These are phyloP conservation scores for Climacteris rufus DNA, from an alignment of 2,113 vertebrate genomes.

Conservation along the genomic window DNA sequence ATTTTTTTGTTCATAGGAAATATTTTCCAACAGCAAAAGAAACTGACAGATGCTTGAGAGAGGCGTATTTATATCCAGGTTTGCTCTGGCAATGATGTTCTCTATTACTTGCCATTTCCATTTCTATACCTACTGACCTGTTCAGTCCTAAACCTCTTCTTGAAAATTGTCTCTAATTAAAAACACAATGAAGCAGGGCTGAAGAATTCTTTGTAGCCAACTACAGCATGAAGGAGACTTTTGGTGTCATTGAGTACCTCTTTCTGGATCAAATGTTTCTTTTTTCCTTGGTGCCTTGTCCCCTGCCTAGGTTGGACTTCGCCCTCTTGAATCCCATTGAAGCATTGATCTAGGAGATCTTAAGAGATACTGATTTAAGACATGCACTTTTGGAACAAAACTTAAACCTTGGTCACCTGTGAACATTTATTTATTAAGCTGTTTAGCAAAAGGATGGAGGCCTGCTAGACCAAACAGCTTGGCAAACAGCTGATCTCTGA, in stretches of 20 bases:
- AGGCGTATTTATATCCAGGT: conserved; percentile 47
- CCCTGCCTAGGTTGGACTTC: not conserved
- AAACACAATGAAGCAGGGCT: not conserved
- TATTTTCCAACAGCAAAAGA: conserved; percentile 63
- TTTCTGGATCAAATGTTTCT: not conserved
- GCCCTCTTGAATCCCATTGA: not conserved
- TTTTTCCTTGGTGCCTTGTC: not conserved
- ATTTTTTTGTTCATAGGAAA: conserved; percentile 62
- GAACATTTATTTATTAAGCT: not conserved
- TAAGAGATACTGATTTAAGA: not conserved
- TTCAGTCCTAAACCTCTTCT: not conserved
- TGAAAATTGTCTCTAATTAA: not conserved
- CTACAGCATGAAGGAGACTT: not conserved
- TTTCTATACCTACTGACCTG: conserved; percentile 45
- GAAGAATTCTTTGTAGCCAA: not conserved
- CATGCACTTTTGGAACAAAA: not conserved
- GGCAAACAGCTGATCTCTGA: not conserved
- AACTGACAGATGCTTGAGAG: conserved; percentile 48
- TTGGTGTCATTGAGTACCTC: not conserved
- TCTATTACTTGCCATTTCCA: conserved; percentile 55
- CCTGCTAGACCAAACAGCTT: not conserved
- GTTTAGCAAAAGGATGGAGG: not conserved
- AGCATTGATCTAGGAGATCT: not conserved
- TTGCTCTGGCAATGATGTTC: conserved; percentile 35
- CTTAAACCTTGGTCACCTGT: not conserved